phyloP scores from a whole-genome alignment of 2,797 vertebrate genomes.

The Peromyscus melanophrys region DNA sequence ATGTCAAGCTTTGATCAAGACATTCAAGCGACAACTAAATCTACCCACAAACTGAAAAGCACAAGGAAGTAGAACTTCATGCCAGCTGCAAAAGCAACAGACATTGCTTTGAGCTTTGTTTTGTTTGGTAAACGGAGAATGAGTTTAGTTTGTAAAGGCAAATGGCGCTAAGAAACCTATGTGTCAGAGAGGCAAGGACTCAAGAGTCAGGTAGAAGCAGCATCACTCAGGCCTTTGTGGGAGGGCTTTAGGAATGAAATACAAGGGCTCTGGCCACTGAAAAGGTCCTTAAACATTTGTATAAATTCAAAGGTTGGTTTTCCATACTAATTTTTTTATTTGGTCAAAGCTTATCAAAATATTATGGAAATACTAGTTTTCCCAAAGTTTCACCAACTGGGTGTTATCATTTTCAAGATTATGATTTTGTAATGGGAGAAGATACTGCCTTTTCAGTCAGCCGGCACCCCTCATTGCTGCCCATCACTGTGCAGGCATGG shows the following conservation, averaged over 20 bases:
- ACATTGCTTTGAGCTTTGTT: not conserved
- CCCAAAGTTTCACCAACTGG: not conserved
- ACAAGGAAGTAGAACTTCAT: constrained; percentile 31
- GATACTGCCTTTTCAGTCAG: not conserved
- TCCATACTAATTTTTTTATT: not conserved
- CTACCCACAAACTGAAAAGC: constrained; percentile 63
- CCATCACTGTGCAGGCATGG: not conserved
- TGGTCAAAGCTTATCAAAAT: constrained; percentile 35
- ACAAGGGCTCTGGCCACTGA: not conserved
- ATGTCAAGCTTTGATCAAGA: constrained; percentile 62
- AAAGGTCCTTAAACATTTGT: not conserved
- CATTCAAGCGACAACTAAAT: constrained; percentile 72
- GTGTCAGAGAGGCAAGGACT: not conserved
- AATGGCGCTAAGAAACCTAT: constrained; percentile 19
- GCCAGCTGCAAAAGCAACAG: constrained; percentile 21
- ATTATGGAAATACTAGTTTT: not conserved
- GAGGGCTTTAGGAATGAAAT: not conserved
- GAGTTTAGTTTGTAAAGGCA: constrained; percentile 44
- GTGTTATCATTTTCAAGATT: constrained; percentile 26
- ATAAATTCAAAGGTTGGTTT: not conserved
- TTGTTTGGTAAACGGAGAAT: constrained; percentile 43
- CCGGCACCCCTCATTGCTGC: not conserved
- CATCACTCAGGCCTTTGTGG: not conserved
- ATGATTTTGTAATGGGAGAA: not conserved
- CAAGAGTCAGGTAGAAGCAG: not conserved